Evolutionary conservation across 2,888 invertebrate genomes (phyloP), one percentile per base, ranked within the genome.

Genomic region (Aproaerema taeniolella): DNA sequence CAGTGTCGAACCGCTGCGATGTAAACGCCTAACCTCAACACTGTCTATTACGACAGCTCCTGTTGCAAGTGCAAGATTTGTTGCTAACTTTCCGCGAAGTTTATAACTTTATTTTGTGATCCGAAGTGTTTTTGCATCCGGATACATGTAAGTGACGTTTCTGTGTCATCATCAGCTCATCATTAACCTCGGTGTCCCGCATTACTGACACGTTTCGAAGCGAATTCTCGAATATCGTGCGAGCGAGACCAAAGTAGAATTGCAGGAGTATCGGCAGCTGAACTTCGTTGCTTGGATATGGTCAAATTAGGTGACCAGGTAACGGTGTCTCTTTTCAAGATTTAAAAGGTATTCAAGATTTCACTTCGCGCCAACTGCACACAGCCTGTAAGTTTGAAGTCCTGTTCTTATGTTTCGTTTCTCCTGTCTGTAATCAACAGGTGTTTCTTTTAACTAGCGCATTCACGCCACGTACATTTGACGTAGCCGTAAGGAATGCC

Each of bases 1-100:
- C 74, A 72, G 82, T 80, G 79, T 81, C 75, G 74, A 72, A 57
- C 81, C 83, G 86, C 59, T 86, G 86, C 80, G 72, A 86, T 86
- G 86, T 86, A 81, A 86, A 83, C 86, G 72, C 67, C 59, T 73
- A 79, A 79, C 60, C 67, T 60, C 58, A 58, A 70, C 55, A 67
- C 83, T 83, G 86, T 85, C 86, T 75, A 71, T 42, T 58, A 76
- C 81, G 86, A 72, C 85, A 85, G 85, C 77, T 68, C 74, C 62
- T 67, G 68, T 79, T 77, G 60, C 72, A 67, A 67, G 70, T 66
- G 63, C 65, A 59, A 59, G 53, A 66, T 59, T n/a, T 52, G 60
- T 69, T 73, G 73, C 53, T 77, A 58, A 55, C 58, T 67, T 67
- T 58, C 56, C 47, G 50, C 59, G 55, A 56, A 56, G 59, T 52